Base-by-base conservation (phyloP, 2,797 vertebrate genomes). In the Anguilla pacifica region DNA sequence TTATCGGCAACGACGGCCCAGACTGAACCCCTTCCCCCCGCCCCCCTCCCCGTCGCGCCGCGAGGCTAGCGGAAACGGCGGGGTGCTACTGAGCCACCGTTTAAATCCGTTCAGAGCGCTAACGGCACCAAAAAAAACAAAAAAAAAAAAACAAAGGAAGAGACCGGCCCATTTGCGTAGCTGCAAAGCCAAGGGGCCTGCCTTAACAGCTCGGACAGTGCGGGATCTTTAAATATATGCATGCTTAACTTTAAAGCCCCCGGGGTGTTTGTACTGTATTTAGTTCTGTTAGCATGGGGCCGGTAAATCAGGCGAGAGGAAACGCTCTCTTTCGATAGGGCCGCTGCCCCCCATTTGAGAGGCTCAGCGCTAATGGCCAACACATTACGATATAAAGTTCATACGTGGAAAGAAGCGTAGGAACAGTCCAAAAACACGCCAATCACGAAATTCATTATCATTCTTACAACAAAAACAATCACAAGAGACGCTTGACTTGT, bases 291-390 rank as follows among this genome's bases (percentile, higher is more conserved):
- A 91, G 92, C 94, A 92, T 93, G 86, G 90, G 88, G 91, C 91
- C 92, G 92, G 92, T 94, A 95, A 96, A 96, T 95, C 94, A 94
- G 92, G 85, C 64, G 88, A 93, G 91, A 93, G 94, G 94, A 94
- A 96, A 93, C 92, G 92, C 93, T 92, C 94, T 91, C 93, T 77
- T 57, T 74, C 67, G 53, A 39, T 22, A 51, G 25, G 25, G 85
- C 64, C 64, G 28, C 46, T 49, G 64, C 43, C 64, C 49, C 31
- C 67, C 25, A 25, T 28, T 67, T 86, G 46, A 17, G 49, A 11
- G 13, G 6, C 64, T 86, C 64, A 74, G 28, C 59, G 15, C 57
- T 64, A 85, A 86, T n/a, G 39, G 64, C 46, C 0, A 43, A 51
- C 49, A 72, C 15, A 51, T 51, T 28, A 74, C 19, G 11, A 86